Evolutionary conservation across 30 jellyfish, hydroid and myxozoan genomes (phyloP), one percentile per base, ranked within the genome.

Genomic region (Chrysaora quinquecirrha): DNA sequence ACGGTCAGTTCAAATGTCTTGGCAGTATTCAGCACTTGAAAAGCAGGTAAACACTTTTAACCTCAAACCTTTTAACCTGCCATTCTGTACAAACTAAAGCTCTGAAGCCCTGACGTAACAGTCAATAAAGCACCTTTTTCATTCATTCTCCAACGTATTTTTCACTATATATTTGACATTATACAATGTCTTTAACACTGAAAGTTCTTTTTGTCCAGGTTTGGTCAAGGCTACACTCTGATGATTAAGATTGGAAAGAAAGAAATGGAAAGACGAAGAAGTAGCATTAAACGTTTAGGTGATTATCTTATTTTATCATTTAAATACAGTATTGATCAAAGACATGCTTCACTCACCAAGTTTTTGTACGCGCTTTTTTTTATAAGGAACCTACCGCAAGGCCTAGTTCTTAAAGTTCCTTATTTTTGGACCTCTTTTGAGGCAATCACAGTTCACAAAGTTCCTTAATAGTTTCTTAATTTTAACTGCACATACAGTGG

Each of bases 21-120:
- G 98, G 98, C 10, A 67, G 97, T 19, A 73, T 82, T 18, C 98
- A 93, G 58, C 98, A 93, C 56, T 66, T 93, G 30, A 93, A 93
- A 48, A 87, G 96, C 88, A 87, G 87, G 96, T 85, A 56, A 30
- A 16, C 49, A 6, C 20, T 23, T 24, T 19, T 16, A 19, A 32
- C 6, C 14, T 48, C 81, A 24, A 14, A 31, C 34, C n/a, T 12
- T 12, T 11, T n/a, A n/a, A 31, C 34, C n/a, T 27, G 32, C 16
- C 34, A n/a, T 60, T 16, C 18, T 63, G 12, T 9, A 43, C 9
- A 43, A 43, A 56, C 11, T 3, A 11, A 6, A 56, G 12, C 7
- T 16, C 10, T 56, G 30, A 56, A 23, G 10, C 25, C 7, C 11
- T 52, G 68, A 16, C 3, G 68, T 52, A 52, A 52, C 68, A 52